phyloP scores from a whole-genome alignment of 2,888 invertebrate species.

The Coelopa pilipes region DNA sequence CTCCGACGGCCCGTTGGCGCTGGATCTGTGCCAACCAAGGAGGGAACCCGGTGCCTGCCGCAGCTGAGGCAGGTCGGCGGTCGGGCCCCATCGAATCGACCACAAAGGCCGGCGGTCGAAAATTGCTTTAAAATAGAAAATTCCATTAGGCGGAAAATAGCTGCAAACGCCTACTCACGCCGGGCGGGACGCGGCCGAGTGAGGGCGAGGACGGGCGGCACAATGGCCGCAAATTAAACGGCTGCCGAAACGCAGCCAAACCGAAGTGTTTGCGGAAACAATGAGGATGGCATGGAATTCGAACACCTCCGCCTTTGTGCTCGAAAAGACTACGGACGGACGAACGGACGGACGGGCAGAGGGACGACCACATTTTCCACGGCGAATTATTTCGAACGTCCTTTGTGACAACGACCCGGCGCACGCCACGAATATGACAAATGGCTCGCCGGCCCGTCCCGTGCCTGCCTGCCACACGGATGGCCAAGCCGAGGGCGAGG shows the following conservation, averaged over 20 bases:
- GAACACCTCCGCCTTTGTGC: background rate
- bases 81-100: slow-evolving; percentile 8
- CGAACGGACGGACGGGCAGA: too few relatives aligned
- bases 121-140: slow-evolving; percentile 15
- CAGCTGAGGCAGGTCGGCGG: slow-evolving; percentile 22
- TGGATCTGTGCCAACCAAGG: slow-evolving; percentile 12
- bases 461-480: too few relatives aligned
- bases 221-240: slow-evolving; percentile 28
- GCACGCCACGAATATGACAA: slow-evolving; percentile 22
- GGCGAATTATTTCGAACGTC: background rate
- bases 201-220: background rate
- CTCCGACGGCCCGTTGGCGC: background rate
- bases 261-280: background rate
- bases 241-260: background rate
- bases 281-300: background rate
- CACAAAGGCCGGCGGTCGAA: background rate
- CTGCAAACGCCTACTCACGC: background rate
- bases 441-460: slow-evolving; percentile 1
- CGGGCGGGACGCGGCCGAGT: background rate
- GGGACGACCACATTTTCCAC: slow-evolving; percentile 12
- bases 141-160: slow-evolving; percentile 15
- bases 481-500: too few relatives aligned
- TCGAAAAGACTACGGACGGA: background rate
- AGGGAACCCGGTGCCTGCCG: slow-evolving; percentile 14
- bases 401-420: slow-evolving; percentile 2